Conservation (phyloP, 2,113 vertebrate species). For the Capricornis sumatraensis region DNA sequence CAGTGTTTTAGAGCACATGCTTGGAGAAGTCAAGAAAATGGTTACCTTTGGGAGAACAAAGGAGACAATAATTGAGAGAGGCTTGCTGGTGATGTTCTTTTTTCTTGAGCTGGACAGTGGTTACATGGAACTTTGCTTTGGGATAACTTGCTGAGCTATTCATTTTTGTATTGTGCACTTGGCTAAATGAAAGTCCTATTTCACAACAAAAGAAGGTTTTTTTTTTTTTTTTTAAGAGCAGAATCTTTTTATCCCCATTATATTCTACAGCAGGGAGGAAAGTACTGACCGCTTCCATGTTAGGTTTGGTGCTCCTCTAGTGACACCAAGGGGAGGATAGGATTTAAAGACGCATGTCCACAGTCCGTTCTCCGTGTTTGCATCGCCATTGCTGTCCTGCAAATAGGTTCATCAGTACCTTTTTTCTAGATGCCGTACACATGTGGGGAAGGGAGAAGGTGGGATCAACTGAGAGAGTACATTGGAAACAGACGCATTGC, state of each 20-base stretch:
- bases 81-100: not conserved
- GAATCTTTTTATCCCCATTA: not conserved
- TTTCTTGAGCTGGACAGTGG: not conserved
- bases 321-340: not conserved
- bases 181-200: not conserved
- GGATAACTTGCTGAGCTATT: not conserved
- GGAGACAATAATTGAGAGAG: not conserved
- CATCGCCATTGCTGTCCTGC: not conserved
- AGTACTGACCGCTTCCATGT: not conserved
- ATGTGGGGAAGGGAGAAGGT: not conserved
- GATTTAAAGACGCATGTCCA: not conserved
- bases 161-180: not conserved
- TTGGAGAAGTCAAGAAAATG: conserved; percentile 12
- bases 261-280: not conserved
- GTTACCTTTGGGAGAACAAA: not conserved
- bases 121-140: not conserved
- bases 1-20: not conserved
- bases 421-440: not conserved
- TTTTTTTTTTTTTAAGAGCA: not conserved
- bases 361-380: not conserved
- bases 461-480: not conserved
- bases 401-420: not conserved
- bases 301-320: not conserved
- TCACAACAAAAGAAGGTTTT: not conserved
- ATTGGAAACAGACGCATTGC: not conserved